Evolutionary conservation across 1,140 invertebrate genomes (phyloP).

Genomic region (Marisa cornuarietis): DNA sequence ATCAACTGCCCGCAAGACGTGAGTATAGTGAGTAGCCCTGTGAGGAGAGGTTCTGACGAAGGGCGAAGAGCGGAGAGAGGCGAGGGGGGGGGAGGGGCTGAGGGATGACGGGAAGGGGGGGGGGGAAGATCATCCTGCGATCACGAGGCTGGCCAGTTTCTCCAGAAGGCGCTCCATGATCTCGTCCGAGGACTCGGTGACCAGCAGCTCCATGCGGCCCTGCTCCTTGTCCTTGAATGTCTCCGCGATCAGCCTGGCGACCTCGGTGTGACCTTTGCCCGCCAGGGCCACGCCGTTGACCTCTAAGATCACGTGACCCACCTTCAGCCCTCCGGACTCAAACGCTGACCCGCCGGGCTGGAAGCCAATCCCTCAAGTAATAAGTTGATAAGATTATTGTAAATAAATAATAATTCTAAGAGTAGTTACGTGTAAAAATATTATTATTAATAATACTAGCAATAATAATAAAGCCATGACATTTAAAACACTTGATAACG

Average conservation of each 20-base stretch:
- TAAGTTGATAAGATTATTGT: background rate
- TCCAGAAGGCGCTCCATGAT: conserved; percentile 30
- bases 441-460: no score
- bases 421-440: no score
- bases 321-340: conserved; percentile 88
- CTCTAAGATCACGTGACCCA: conserved; percentile 92
- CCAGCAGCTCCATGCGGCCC: conserved; percentile 52
- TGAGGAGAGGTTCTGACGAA: no score
- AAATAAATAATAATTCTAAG: no score
- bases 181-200: conserved; percentile 46
- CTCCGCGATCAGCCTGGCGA: conserved; percentile 55
- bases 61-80: no score
- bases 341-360: conserved; percentile 93
- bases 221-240: conserved; percentile 51
- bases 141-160: background rate
- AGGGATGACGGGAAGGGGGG: background rate
- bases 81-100: no score
- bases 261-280: conserved; percentile 54
- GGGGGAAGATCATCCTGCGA: background rate
- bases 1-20: no score
- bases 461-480: no score
- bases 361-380: conserved; percentile 50
- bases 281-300: conserved; percentile 90
- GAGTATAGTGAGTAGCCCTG: no score
- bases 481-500: no score